Evolutionary conservation across 2,797 vertebrate species (phyloP), one percentile per base, ranked within the genome.

Genomic region (Champsocephalus gunnari): DNA sequence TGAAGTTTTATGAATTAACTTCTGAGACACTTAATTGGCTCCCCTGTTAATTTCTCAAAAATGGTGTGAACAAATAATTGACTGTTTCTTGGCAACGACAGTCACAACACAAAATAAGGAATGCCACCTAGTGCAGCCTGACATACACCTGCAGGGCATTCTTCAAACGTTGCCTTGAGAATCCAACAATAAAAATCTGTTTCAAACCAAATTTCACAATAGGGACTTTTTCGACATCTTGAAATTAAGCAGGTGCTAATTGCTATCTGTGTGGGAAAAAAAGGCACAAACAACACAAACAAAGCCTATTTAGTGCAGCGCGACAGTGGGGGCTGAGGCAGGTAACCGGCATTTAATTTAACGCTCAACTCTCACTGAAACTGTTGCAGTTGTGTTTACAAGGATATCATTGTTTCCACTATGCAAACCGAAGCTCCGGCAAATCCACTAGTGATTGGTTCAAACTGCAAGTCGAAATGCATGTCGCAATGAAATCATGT

Each of bases 231-330:
- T 38, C 34, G 8, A 17, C 50, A 57, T 67, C 60, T 58, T 54
- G 66, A 75, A 86, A 79, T 80, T 75, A 85, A 80, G 71, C 66
- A 66, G n/a, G 48, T 77, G 61, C 64, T 79, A 76, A 84, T 78
- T 87, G 70, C 57, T 76, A 64, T 17, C 58, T 72, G 67, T 67
- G 77, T 59, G 49, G 28, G 4, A 1, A 19, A 62, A 58, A 69
- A 68, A 72, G 17, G 28, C 19, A 74, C 50, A 49, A 49, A 17
- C 41, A 4, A 48, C 12, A 50, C 44, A 78, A 84, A 65, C 74
- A 59, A 76, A 66, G 59, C 43, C 57, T 48, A 14, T 67, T 77
- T 19, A 44, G 69, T 59, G 66, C 56, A 14, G 53, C 3, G 64
- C 71, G 57, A 62, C 71, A 12, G 57, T 38, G 41, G 66, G 55